Evolutionary conservation across 2,797 vertebrate genomes (phyloP).

Genomic region (Trachops cirrhosus): DNA sequence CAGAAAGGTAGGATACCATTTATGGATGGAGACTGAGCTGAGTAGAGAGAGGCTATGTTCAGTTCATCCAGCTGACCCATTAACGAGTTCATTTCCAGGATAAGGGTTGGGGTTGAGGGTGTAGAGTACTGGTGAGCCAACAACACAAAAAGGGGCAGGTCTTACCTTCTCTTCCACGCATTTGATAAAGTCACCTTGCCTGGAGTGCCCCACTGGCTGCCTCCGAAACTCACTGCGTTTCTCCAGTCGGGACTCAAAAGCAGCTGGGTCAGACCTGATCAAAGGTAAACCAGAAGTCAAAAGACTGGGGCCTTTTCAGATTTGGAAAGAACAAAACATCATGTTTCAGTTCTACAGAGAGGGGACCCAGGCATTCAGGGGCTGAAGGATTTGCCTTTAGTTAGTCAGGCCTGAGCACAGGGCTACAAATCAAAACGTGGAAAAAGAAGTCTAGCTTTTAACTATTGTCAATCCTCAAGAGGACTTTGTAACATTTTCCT

Average conservation of each 20-base stretch:
- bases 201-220: slow-evolving; percentile 89
- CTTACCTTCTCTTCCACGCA: slow-evolving; percentile 91
- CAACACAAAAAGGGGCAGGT: background rate
- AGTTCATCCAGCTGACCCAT: background rate
- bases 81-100: background rate
- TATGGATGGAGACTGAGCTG: background rate
- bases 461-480: background rate
- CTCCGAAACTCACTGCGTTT: slow-evolving; percentile 84
- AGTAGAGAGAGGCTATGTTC: background rate
- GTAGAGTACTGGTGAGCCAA: background rate
- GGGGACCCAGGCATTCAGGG: background rate
- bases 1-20: background rate
- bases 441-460: background rate
- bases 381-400: slow-evolving; percentile 16
- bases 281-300: slow-evolving; percentile 35
- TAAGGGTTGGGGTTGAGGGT: background rate
- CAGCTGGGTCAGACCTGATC: slow-evolving; percentile 88
- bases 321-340: slow-evolving; percentile 44
- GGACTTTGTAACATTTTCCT: background rate
- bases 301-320: background rate
- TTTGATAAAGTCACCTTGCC: slow-evolving; percentile 90
- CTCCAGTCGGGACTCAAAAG: slow-evolving; percentile 88
- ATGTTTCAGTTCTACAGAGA: background rate
- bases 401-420: background rate
- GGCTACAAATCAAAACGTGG: background rate